Conservation (phyloP, 2,113 vertebrate genomes). For the Xenus cinereus region DNA sequence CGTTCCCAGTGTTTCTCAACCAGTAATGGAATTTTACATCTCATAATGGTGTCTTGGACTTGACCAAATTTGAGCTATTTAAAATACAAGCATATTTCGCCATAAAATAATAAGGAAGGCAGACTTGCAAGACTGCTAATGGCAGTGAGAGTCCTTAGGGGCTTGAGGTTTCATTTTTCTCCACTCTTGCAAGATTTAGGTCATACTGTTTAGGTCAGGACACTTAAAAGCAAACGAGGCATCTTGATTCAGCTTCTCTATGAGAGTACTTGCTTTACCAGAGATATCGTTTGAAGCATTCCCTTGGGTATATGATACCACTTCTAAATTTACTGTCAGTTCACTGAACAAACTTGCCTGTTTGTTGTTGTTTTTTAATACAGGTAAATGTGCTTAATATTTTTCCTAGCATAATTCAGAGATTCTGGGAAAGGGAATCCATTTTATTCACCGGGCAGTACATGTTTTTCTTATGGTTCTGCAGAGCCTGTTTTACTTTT, state of each 20-base stretch:
- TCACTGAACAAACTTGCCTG: background rate
- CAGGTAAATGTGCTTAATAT: background rate
- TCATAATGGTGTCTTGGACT: background rate
- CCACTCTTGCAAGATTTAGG: background rate
- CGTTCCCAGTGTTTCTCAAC: background rate
- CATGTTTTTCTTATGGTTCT: background rate
- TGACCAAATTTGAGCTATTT: background rate
- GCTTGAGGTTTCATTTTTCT: background rate
- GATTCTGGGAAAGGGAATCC: background rate
- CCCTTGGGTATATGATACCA: background rate
- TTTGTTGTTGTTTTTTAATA: background rate
- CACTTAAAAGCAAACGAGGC: background rate
- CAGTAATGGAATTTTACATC: background rate
- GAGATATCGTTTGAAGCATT: background rate
- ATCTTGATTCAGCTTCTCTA: background rate
- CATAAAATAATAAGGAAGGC: background rate
- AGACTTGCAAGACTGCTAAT: background rate
- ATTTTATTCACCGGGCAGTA: background rate
- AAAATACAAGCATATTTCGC: background rate
- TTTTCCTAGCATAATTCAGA: background rate
- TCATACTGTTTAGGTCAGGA: background rate
- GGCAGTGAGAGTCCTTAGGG: background rate
- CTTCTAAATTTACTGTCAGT: background rate
- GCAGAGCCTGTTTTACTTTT: background rate
- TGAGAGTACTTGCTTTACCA: background rate